Conservation (phyloP, 1,140 invertebrate genomes). For the Onthophagus taurus region DNA sequence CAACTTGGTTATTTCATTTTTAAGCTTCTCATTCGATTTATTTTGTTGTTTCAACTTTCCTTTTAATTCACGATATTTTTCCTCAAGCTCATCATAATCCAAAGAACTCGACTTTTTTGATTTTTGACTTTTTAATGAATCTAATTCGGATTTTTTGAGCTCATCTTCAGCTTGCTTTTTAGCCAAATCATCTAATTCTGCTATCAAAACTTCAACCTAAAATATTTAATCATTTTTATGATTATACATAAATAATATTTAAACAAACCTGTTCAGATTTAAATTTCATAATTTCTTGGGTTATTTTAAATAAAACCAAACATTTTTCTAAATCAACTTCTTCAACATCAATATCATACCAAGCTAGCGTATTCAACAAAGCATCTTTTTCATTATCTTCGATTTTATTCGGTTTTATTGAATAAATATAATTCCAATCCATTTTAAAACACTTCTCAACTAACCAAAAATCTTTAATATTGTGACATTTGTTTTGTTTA, state of each 20-base stretch:
- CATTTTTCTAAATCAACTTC: slow-evolving; percentile 44
- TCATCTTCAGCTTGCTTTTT: slow-evolving; percentile 37
- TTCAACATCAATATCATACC: slow-evolving; percentile 49
- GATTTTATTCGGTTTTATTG: slow-evolving; percentile 44
- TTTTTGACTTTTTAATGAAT: slow-evolving; percentile 21
- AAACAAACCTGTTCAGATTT: slow-evolving; percentile 52
- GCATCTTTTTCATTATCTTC: slow-evolving; percentile 51
- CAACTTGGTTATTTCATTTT: slow-evolving; percentile 26
- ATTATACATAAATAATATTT: slow-evolving; percentile 10
- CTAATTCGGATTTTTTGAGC: slow-evolving; percentile 24
- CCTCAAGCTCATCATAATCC: slow-evolving; percentile 33
- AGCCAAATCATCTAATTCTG: slow-evolving; percentile 44
- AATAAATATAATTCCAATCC: slow-evolving; percentile 51
- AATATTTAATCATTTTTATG: slow-evolving; percentile 1
- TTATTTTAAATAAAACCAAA: slow-evolving; percentile 44
- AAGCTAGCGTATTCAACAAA: slow-evolving; percentile 47
- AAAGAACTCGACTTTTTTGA: slow-evolving; percentile 24
- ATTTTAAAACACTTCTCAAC: too few species aligned
- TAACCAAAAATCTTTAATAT: not conserved
- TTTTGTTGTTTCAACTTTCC: slow-evolving; percentile 41
- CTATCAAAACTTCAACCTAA: slow-evolving; percentile 42
- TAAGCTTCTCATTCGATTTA: slow-evolving; percentile 40
- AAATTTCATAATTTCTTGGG: slow-evolving; percentile 54
- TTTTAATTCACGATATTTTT: slow-evolving; percentile 40
- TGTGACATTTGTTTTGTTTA: not conserved